Conservation (phyloP, 2,113 vertebrate species). For the Erythrolamprus reginae region DNA sequence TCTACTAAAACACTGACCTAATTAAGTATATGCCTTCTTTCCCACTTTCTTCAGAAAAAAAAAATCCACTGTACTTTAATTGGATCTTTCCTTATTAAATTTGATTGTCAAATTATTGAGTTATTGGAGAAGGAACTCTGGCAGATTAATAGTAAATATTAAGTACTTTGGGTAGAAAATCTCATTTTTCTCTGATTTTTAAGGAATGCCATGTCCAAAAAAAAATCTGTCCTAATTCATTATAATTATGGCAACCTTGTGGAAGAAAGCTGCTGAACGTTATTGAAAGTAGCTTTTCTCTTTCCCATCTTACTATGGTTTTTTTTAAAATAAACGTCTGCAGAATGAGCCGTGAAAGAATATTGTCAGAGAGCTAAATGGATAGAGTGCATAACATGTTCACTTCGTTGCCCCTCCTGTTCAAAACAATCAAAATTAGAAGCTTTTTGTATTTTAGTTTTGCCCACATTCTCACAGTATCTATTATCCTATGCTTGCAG, state of each 20-base stretch:
- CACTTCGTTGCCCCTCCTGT: neutral
- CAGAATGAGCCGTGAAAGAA: neutral
- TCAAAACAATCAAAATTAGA: neutral
- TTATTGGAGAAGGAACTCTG: neutral
- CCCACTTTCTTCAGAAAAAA: neutral
- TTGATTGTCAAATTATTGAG: neutral
- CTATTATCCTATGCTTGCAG: neutral
- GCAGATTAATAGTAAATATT: neutral
- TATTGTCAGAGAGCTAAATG: neutral
- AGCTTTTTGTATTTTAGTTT: neutral
- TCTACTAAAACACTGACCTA: neutral
- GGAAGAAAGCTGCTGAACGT: neutral
- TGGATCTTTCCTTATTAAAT: neutral
- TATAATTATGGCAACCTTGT: neutral
- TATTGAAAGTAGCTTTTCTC: neutral
- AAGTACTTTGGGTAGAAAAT: neutral
- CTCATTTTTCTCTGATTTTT: neutral
- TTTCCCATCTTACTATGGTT: neutral
- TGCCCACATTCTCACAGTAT: neutral
- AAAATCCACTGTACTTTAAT: neutral
- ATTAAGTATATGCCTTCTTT: neutral
- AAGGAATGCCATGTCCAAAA: neutral
- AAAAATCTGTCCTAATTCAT: neutral
- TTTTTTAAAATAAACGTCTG: neutral
- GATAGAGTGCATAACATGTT: neutral